Base-by-base conservation (phyloP, 1,140 invertebrate genomes). In the Euura lappo region DNA sequence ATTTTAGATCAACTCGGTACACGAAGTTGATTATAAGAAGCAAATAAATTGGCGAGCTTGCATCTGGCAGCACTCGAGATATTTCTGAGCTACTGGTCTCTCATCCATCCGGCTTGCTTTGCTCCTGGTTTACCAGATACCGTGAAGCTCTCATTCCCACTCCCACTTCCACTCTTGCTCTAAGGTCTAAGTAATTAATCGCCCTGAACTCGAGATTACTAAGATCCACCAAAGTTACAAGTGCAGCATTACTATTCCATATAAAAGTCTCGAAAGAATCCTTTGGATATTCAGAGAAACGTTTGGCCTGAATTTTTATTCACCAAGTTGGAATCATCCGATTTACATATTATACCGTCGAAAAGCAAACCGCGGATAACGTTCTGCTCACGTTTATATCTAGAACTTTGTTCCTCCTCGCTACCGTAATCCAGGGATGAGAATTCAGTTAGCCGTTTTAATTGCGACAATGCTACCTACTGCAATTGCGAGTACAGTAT, bases 31-130 rank as follows among this genome's bases (percentile, higher is more conserved):
- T 60, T 60, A 60, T n/a, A 60, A 60, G 51, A 60, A 6, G 51
- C 51, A 60, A 60, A 60, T 60, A 60, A 60, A 60, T 60, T 60
- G 51, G 51, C 51, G 51, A 60, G 51, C 51, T n/a, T 60, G 51
- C 51, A 60, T 60, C 51, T 60, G 51, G 51, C 51, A 60, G 51
- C 51, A 60, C 51, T 60, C 51, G 13, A 60, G 51, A 60, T 60
- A 60, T 60, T 60, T 60, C 51, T 60, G 51, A 11, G 51, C 51
- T n/a, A 60, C 51, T 60, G 51, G 51, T 60, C 51, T 60, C 51
- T 60, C 51, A 60, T 60, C 51, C 51, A 60, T 60, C 51, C 51
- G 51, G 51, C 6, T 60, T n/a, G 51, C 6, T n/a, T n/a, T n/a
- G 51, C 51, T 11, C 8, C 51, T 60, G 51, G 8, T n/a, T n/a